phyloP scores from a whole-genome alignment of 30 jellyfish, hydroid and myxozoan genomes.

The Aurelia sp. region DNA sequence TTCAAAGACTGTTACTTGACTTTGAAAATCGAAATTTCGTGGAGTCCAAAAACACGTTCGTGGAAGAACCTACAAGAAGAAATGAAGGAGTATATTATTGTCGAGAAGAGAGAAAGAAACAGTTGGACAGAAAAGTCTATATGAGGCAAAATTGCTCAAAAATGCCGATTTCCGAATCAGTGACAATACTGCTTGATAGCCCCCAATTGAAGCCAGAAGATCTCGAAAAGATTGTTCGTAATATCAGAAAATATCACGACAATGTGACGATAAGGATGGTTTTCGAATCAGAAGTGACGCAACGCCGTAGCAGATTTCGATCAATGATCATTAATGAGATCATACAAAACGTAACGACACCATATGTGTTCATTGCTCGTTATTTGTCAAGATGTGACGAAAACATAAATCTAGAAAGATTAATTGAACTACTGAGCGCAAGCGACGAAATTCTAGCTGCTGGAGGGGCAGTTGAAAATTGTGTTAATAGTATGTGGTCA shows the following conservation, averaged over 20 bases:
- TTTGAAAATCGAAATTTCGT: not conserved
- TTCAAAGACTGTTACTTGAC: slow-evolving; percentile 32
- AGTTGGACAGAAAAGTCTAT: slow-evolving; percentile 37
- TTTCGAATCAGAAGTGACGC: not conserved
- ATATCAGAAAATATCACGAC: not conserved
- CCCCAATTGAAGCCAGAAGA: slow-evolving; percentile 1
- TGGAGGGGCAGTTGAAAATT: slow-evolving; percentile 71
- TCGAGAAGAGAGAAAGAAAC: slow-evolving; percentile 23
- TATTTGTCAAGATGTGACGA: slow-evolving; percentile 22
- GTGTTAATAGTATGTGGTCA: slow-evolving; percentile 77
- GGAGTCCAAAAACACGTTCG: not conserved
- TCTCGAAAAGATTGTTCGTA: not conserved
- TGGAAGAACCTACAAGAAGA: not conserved
- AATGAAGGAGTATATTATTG: slow-evolving; percentile 24
- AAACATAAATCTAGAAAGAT: slow-evolving; percentile 68
- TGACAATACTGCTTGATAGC: slow-evolving; percentile 57
- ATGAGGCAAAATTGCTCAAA: slow-evolving; percentile 58
- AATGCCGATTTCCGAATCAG: slow-evolving; percentile 32
- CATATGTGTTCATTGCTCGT: slow-evolving; percentile 74
- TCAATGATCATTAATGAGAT: slow-evolving; percentile 39
- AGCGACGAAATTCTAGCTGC: slow-evolving; percentile 55
- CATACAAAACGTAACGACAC: slow-evolving; percentile 47
- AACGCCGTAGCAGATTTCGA: not conserved
- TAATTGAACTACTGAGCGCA: slow-evolving; percentile 45
- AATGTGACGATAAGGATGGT: not conserved